Evolutionary conservation across 2,888 invertebrate species (phyloP), one percentile per base, ranked within the genome.

Genomic region (Schrankia costaestrigalis): DNA sequence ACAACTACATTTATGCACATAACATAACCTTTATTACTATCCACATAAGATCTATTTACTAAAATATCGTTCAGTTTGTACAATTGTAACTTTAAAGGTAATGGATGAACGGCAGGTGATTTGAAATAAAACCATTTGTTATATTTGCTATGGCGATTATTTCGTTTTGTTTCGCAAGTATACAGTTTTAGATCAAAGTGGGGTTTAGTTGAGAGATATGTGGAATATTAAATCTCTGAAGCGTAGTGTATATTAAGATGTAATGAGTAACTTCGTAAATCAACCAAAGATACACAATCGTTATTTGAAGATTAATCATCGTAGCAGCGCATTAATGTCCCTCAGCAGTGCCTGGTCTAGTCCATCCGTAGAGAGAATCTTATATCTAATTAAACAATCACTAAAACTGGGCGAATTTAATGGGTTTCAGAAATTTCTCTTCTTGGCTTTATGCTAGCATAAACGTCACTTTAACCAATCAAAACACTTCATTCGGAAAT

Each of bases 71-170:
- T 19, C 23, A 26, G 7, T 22, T n/a, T 13, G 11, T 33, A 35
- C 26, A 12, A 24, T 41, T 40, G 55, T 35, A 28, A 25, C 37
- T 22, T 19, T 26, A 36, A 43, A 47, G 56, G 59, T 58, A 64
- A 69, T 66, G 55, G 63, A 69, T 61, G 70, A 38, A 52, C 52
- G 45, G 58, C 70, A 69, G 70, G 64, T 67, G 70, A 63, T 65
- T 59, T 53, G 56, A 57, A 58, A 60, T 61, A 60, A 55, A 54
- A 59, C 52, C 58, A 63, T 69, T 59, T 61, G 60, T 63, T 61
- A 57, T 57, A 54, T 58, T 54, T 48, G 60, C 54, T 33, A 54
- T 50, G 49, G 51, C 35, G 44, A 38, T 42, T 44, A 51, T 44
- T 51, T 51, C 31, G 39, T 50, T 53, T 51, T 46, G 52, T 45